Conservation (phyloP, 2,888 invertebrate species). For the Tuta absoluta region DNA sequence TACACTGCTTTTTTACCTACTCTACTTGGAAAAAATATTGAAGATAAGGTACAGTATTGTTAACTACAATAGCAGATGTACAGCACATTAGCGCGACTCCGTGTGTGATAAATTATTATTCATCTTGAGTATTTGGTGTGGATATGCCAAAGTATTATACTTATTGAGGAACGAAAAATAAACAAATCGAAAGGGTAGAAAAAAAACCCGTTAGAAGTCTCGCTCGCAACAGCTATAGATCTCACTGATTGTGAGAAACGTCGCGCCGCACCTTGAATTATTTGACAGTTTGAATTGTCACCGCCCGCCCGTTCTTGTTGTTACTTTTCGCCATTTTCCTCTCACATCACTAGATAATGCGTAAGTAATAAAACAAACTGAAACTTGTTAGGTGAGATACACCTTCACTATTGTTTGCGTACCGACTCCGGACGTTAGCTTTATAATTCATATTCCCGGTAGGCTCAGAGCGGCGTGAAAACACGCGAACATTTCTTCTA, state of each 20-base stretch:
- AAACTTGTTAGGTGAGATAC: slow-evolving; percentile 48
- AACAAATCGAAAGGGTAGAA: slow-evolving; percentile 73
- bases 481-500: slow-evolving; percentile 45
- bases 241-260: slow-evolving; percentile 76
- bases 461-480: slow-evolving; percentile 43
- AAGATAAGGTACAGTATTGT: slow-evolving; percentile 48
- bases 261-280: slow-evolving; percentile 71
- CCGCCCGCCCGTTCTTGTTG: slow-evolving; percentile 56
- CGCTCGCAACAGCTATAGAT: slow-evolving; percentile 64
- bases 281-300: slow-evolving; percentile 75
- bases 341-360: slow-evolving; percentile 51
- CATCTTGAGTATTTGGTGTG: slow-evolving; percentile 75
- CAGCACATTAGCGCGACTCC: slow-evolving; percentile 50
- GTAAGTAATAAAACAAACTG: slow-evolving; percentile 60
- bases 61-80: slow-evolving; percentile 52
- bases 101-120: slow-evolving; percentile 74
- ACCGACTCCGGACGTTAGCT: slow-evolving; percentile 50
- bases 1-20: no score
- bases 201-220: slow-evolving; percentile 51
- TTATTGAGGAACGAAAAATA: slow-evolving; percentile 74
- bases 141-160: slow-evolving; percentile 75
- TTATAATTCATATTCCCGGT: slow-evolving; percentile 53
- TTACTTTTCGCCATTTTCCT: slow-evolving; percentile 58
- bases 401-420: slow-evolving; percentile 51
- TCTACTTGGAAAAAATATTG: background rate